These are phyloP conservation scores for Periphyllus acericola DNA, from an alignment of 2,888 invertebrate genomes.

Conservation along the genomic window DNA sequence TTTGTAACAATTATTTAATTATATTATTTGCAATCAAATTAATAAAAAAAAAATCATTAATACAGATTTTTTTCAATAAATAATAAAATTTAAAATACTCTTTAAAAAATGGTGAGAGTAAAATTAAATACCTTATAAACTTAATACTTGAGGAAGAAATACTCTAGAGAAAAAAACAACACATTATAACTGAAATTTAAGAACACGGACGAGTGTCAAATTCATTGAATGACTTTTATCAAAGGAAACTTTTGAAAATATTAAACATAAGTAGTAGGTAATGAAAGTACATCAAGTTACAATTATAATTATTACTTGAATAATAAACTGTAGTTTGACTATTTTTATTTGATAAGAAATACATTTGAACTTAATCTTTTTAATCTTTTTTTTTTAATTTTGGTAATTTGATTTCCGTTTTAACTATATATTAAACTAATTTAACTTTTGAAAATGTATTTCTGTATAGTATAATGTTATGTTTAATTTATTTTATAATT, in stretches of 20 bases:
- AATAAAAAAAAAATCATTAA: background rate
- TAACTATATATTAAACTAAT: no score
- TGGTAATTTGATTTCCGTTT: no score
- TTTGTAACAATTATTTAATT: background rate
- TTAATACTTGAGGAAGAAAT: constrained; percentile 12
- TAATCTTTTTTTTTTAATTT: no score
- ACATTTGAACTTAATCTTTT: background rate
- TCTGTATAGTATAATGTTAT: no score
- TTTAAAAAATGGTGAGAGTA: constrained; percentile 1
- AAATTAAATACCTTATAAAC: constrained; percentile 50
- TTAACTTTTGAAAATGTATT: no score
- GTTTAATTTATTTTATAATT: no score
- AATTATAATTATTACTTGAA: constrained; percentile 40
- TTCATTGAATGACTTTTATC: constrained; percentile 22
- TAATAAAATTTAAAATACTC: background rate
- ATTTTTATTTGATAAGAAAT: constrained; percentile 11
- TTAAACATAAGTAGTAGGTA: constrained; percentile 13
- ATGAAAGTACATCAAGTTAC: constrained; percentile 14
- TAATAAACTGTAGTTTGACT: background rate
- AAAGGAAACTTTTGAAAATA: constrained; percentile 36
- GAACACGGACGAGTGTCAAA: constrained; percentile 30
- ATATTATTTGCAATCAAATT: background rate
- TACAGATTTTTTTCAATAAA: background rate
- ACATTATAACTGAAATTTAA: constrained; percentile 44
- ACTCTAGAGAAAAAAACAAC: constrained; percentile 19